These are phyloP conservation scores for Rhinatrema bivittatum DNA, from an alignment of 2,797 vertebrate genomes.

Conservation along the genomic window DNA sequence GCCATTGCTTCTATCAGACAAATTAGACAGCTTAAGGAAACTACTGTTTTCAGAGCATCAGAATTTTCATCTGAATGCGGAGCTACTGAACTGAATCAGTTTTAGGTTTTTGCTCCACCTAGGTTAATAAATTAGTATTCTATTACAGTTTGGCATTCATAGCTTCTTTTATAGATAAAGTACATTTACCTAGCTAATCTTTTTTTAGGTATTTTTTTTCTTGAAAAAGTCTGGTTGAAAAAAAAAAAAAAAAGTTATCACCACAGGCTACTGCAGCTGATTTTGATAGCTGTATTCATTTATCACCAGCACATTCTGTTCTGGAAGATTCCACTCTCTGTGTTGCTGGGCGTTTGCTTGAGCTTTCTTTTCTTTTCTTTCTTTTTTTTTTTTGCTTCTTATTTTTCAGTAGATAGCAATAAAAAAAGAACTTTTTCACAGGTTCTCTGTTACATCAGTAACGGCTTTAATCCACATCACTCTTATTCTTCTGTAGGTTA, in stretches of 20 bases:
- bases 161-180: constrained; percentile 45
- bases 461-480: constrained; percentile 78
- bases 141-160: constrained; percentile 49
- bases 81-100: constrained; percentile 49
- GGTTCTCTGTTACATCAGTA: constrained; percentile 74
- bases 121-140: constrained; percentile 50
- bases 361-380: too few species aligned
- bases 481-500: constrained; percentile 68
- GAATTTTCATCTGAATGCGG: constrained; percentile 48
- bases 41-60: constrained; percentile 49
- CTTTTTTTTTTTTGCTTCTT: constrained; percentile 61
- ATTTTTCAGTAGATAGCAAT: constrained; percentile 78
- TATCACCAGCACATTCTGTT: constrained; percentile 73
- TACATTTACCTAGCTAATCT: constrained; percentile 42
- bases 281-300: constrained; percentile 56
- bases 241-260: constrained; percentile 20
- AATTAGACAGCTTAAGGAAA: constrained; percentile 51
- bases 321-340: constrained; percentile 61
- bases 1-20: constrained; percentile 59
- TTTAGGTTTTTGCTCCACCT: constrained; percentile 1
- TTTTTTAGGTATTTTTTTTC: constrained; percentile 38
- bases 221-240: constrained; percentile 34
- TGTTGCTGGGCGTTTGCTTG: constrained; percentile 60
- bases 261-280: constrained; percentile 48
- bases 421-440: constrained; percentile 69